Percentiles rank a stretch among this genome's conserved stretches.
Evolutionary conservation across 92 coral and sea anemone species (phyloP).

Genomic region (Pocillopora meandrina): DNA sequence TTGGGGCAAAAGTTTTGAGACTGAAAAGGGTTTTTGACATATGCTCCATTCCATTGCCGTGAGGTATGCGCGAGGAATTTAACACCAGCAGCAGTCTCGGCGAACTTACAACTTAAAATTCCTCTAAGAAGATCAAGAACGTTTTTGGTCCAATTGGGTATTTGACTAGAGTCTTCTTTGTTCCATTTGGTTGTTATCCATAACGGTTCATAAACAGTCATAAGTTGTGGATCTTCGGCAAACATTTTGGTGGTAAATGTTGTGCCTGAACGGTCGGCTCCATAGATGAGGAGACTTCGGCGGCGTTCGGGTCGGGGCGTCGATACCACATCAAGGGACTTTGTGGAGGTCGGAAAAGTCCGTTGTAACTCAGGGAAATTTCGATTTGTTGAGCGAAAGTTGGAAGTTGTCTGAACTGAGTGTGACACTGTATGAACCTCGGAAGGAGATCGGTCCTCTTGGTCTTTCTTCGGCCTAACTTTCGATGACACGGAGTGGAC

Average conservation of each 20-base stretch:
- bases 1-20: conserved; percentile 19
- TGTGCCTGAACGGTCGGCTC: conserved; percentile 39
- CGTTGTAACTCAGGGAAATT: neutral
- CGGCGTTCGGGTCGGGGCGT: conserved; percentile 5
- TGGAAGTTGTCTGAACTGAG: too few species aligned
- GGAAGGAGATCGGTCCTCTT: neutral
- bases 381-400: neutral
- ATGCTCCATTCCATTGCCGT: neutral
- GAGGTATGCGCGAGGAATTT: neutral
- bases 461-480: neutral
- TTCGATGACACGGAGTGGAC: too few species aligned
- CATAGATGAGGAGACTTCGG: conserved; percentile 28
- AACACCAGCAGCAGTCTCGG: neutral
- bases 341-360: neutral
- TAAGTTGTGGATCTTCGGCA: conserved; percentile 30
- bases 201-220: conserved; percentile 28
- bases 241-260: conserved; percentile 31
- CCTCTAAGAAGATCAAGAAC: neutral
- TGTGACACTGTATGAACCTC: neutral
- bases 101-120: neutral
- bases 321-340: neutral
- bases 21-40: conserved; percentile 9
- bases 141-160: neutral
- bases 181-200: conserved; percentile 26
- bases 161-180: neutral